Conservation (phyloP, 2,888 invertebrate genomes). For the Drosophila anceps region DNA sequence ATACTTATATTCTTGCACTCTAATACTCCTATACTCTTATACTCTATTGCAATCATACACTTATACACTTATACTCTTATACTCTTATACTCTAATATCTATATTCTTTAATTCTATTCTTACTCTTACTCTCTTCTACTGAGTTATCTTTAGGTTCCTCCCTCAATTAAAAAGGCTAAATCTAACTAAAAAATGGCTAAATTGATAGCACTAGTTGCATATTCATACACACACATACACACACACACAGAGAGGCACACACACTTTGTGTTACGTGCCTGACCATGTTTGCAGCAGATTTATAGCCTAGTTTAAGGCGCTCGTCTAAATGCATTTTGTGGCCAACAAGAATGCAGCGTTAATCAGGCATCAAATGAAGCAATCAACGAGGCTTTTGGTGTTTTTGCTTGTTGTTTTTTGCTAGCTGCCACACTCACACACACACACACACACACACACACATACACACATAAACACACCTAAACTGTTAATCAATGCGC, state of each 20-base stretch:
- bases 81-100: too few species aligned
- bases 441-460: neutral
- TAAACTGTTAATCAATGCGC: conserved; percentile 59
- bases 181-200: neutral
- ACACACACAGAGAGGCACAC: neutral
- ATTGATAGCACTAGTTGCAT: neutral
- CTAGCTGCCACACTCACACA: conserved; percentile 2
- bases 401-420: conserved; percentile 3
- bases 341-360: conserved; percentile 27
- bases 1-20: too few species aligned
- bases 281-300: conserved; percentile 12
- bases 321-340: conserved; percentile 33
- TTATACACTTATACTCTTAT: neutral
- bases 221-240: neutral
- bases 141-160: neutral
- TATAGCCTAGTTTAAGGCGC: conserved; percentile 9
- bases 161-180: neutral
- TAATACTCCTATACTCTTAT: too few species aligned
- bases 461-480: conserved; percentile 11
- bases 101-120: too few species aligned
- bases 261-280: conserved; percentile 10
- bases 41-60: too few species aligned
- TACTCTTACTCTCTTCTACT: neutral
- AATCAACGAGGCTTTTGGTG: conserved; percentile 32
- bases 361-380: conserved; percentile 29